Evolutionary conservation across 2,113 vertebrate species (phyloP), one percentile per base, ranked within the genome.

Genomic region (Indicator maculatus): DNA sequence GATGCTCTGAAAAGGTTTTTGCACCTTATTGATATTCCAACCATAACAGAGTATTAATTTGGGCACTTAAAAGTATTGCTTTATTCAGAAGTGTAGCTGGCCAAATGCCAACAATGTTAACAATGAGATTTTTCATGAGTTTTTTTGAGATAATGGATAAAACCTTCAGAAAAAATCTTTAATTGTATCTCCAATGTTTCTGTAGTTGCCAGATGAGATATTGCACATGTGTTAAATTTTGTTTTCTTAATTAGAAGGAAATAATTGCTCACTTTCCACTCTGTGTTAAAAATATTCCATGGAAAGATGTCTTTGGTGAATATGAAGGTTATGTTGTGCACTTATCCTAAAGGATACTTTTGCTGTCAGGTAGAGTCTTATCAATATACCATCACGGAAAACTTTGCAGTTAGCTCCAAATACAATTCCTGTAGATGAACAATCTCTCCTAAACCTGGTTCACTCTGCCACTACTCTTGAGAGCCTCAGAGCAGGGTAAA

Each of bases 101-200:
- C 27, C 92, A 82, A 82, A 59, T 66, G n/a, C 14, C 30, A 75
- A 58, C 86, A 65, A 26, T 45, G 71, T 7, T 76, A 93, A 61
- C 63, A 65, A 70, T 8, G 3, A 87, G 23, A 41, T 92, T 88
- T 93, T 80, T 83, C 63, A 60, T 24, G 12, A 60, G 18, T 61
- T 79, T 82, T 82, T 87, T 16, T 63, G 33, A 66, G 47, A 56
- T 70, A 86, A 87, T 63, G 31, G 63, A 50, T 84, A 90, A 92
- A 96, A 82, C 8, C 6, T 73, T 72, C 47, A 84, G 21, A 76
- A 89, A 71, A 82, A 55, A 50, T 20, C 45, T 84, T 65, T 79
- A 70, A 36, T 85, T 94, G 30, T 77, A 23, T 91, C 16, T 8
- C 18, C 36, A 83, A 47, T 56, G 11, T 86, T 89, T 78, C 55